Percentiles rank a stretch among this genome's conserved stretches.
These are phyloP conservation scores for Dendropsophus ebraccatus DNA, from an alignment of 2,113 vertebrate species.

Conservation along the genomic window DNA sequence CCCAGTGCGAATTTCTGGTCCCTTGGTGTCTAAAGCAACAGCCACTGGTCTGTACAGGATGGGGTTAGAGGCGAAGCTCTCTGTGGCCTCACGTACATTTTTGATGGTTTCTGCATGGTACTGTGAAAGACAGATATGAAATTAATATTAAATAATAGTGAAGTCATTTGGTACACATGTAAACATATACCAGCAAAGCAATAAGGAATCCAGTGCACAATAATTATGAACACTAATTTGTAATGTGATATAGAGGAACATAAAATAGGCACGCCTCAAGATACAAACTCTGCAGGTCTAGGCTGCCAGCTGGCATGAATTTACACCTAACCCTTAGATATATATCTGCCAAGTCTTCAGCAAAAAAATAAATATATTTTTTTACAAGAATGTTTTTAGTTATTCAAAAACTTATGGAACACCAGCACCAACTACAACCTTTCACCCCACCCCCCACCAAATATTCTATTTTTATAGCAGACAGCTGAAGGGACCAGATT, in stretches of 20 bases:
- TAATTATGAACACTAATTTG: background rate
- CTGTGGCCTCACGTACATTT: slow-evolving; percentile 88
- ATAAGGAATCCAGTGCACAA: background rate
- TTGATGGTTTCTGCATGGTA: slow-evolving; percentile 95
- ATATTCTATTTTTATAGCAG: slow-evolving; percentile 39
- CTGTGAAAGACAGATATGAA: slow-evolving; percentile 66
- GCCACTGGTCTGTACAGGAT: slow-evolving; percentile 91
- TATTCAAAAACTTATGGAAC: background rate
- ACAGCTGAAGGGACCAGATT: slow-evolving; percentile 36
- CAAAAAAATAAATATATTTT: background rate
- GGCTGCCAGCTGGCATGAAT: background rate
- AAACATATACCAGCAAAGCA: background rate
- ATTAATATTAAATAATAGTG: background rate
- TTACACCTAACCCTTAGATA: background rate
- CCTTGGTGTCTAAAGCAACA: slow-evolving; percentile 96
- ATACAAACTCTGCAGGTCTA: background rate
- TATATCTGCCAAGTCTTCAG: background rate
- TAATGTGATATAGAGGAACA: background rate
- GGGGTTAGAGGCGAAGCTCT: slow-evolving; percentile 88
- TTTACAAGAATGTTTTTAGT: background rate
- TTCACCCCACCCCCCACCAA: background rate
- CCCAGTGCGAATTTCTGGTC: slow-evolving; percentile 96
- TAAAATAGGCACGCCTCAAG: background rate
- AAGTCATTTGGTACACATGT: background rate
- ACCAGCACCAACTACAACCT: background rate